Base-by-base conservation (phyloP, 2,888 invertebrate genomes). In the Volucella inanis region DNA sequence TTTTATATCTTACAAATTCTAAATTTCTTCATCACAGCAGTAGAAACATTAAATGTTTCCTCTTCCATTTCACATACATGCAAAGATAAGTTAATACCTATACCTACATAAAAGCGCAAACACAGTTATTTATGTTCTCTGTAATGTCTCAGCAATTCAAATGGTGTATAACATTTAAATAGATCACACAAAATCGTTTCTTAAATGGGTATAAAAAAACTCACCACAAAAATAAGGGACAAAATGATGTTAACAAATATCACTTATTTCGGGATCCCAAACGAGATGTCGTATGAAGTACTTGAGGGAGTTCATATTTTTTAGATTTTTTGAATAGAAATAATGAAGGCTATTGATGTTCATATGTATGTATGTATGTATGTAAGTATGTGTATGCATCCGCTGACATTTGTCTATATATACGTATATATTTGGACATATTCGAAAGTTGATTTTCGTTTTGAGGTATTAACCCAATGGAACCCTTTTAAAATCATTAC, bases 141-240 rank as follows among this genome's bases (percentile, higher is more conserved):
- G 79, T 79, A 79, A 79, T 79, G 65, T 72, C 79, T 65, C 59
- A 67, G 65, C 72, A 72, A 72, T 79, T 79, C 79, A 72, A 79
- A 79, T 79, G 72, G 79, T 72, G 79, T 79, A 67, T 79, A 31
- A 31, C 31, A 79, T 72, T 79, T 79, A 79, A 79, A 79, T 79
- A 79, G 72, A 79, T 79, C 79, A 79, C 79, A 64, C 52, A 72
- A 45, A 79, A 79, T 72, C 65, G 79, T 79, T 65, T 52, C 79
- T 78, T 78, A 78, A 78, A 78, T 71, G 78, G 71, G 78, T 72
- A 67, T 72, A 79, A 79, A 79, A 72, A 67, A 61, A 79, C 79
- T 61, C 72, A 52, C 72, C 65, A 67, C 65, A 50, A 71, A 39
- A 65, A 71, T 65, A 79, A 65, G 50, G 72, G 67, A 72, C 79